Conservation (phyloP, 2,797 vertebrate species). For the Trachurus trachurus region DNA sequence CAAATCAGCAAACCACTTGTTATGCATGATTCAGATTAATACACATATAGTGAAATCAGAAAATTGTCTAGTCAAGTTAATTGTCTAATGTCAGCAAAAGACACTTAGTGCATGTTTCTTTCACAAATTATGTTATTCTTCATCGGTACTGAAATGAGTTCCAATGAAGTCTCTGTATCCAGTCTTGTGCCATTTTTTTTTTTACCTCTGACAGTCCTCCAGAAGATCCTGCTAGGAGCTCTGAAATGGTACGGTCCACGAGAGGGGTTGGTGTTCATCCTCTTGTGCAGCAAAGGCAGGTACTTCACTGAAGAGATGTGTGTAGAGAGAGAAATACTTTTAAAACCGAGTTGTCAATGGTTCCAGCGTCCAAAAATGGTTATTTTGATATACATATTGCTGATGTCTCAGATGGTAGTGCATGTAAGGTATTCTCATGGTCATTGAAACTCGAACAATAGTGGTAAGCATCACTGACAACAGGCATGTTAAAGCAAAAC, state of each 20-base stretch:
- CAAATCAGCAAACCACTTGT: not conserved
- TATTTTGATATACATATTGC: not conserved
- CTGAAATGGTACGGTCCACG: slow-evolving; percentile 95
- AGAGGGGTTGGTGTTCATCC: slow-evolving; percentile 99
- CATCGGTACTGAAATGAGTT: not conserved
- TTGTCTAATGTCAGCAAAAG: too few relatives aligned
- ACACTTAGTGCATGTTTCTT: not conserved
- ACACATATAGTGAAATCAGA: too few relatives aligned
- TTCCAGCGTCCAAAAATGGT: fast-evolving
- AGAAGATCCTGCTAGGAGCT: slow-evolving; percentile 96
- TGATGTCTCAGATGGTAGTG: slow-evolving; percentile 91
- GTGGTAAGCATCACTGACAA: slow-evolving; percentile 81
- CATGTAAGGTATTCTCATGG: slow-evolving; percentile 88
- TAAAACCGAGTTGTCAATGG: not conserved
- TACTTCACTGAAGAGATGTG: slow-evolving; percentile 89
- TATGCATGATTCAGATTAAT: too few relatives aligned
- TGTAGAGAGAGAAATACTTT: not conserved
- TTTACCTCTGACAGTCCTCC: slow-evolving; percentile 95
- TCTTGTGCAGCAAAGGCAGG: slow-evolving; percentile 93
- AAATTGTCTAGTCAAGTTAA: too few relatives aligned
- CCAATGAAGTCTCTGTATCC: not conserved
- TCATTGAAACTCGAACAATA: slow-evolving; percentile 84
- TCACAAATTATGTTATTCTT: not conserved
- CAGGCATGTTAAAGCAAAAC: not conserved
- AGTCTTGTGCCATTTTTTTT: slow-evolving; percentile 17